Evolutionary conservation across 53 echinoderm and acorn worm species (phyloP).

Genomic region (Echinarachnius parma): DNA sequence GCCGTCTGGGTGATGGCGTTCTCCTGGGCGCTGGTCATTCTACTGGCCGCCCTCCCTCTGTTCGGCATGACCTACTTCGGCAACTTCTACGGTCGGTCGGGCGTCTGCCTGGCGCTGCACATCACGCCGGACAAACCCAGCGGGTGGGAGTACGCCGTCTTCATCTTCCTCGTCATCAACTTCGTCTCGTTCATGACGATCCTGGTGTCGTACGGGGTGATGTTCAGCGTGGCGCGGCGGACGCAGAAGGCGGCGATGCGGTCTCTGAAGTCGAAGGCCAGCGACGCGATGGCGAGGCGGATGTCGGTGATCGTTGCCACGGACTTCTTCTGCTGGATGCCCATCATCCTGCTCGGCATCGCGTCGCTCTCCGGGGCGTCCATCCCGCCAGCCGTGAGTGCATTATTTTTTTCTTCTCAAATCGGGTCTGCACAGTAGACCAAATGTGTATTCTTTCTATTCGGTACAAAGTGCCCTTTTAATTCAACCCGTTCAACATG

Average conservation of each 20-base stretch:
- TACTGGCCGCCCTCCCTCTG: conserved; percentile 74
- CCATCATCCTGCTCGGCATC: conserved; percentile 86
- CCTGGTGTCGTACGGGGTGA: conserved; percentile 74
- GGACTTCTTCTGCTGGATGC: conserved; percentile 95
- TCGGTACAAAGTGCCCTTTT: too few species aligned
- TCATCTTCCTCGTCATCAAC: conserved; percentile 83
- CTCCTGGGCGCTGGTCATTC: conserved; percentile 65
- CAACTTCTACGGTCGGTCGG: conserved; percentile 92
- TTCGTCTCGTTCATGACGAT: conserved; percentile 79
- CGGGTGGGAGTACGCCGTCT: conserved; percentile 96
- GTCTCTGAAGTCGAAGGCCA: conserved; percentile 63
- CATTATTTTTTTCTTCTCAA: too few species aligned
- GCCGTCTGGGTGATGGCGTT: conserved; percentile 78
- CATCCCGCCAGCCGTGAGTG: conserved; percentile 75
- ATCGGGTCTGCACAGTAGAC: too few species aligned
- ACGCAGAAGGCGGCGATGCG: conserved; percentile 87
- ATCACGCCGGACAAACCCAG: conserved; percentile 73
- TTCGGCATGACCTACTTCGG: conserved; percentile 77
- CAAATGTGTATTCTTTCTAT: too few species aligned
- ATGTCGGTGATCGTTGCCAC: conserved; percentile 95
- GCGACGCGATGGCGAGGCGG: conserved; percentile 87
- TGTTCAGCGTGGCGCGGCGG: conserved; percentile 88
- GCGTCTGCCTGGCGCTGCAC: conserved; percentile 90
- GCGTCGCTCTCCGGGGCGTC: conserved; percentile 77
- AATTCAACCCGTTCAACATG: too few species aligned